These are phyloP conservation scores for Siderastrea radians DNA, from an alignment of 92 coral and sea anemone species.

Conservation along the genomic window DNA sequence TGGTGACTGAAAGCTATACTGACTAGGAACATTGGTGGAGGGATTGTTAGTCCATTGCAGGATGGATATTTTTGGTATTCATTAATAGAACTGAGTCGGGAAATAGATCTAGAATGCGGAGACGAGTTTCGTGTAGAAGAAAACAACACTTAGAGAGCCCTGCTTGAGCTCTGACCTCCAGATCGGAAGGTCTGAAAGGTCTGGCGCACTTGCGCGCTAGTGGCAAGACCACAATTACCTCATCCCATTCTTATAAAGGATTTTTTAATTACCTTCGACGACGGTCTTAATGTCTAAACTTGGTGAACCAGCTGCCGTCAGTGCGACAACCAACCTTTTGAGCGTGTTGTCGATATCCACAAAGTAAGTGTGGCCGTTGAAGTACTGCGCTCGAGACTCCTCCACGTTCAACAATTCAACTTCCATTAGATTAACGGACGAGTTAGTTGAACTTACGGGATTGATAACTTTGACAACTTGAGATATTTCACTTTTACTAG, in stretches of 20 bases:
- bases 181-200: too few relatives aligned
- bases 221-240: not conserved
- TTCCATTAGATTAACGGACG: slow-evolving; percentile 34
- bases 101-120: too few relatives aligned
- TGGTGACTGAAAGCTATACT: too few relatives aligned
- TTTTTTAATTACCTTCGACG: slow-evolving; percentile 24
- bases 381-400: slow-evolving; percentile 14
- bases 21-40: too few relatives aligned
- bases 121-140: too few relatives aligned
- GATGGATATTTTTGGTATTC: too few relatives aligned
- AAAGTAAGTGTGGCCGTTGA: slow-evolving; percentile 13
- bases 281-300: not conserved
- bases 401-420: slow-evolving; percentile 47
- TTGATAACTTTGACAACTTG: slow-evolving; percentile 51
- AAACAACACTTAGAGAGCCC: too few relatives aligned
- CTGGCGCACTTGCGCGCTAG: not conserved
- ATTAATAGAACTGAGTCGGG: too few relatives aligned
- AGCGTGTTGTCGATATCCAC: slow-evolving; percentile 57
- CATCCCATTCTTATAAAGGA: not conserved
- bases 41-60: too few relatives aligned
- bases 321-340: slow-evolving; percentile 33
- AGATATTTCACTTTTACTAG: slow-evolving; percentile 40
- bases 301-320: slow-evolving; percentile 32
- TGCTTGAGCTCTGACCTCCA: too few relatives aligned
- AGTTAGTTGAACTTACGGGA: slow-evolving; percentile 41